Percentiles rank a stretch among this genome's conserved stretches.
Evolutionary conservation across 1,140 invertebrate species (phyloP).

Genomic region (Drosophila mauritiana): DNA sequence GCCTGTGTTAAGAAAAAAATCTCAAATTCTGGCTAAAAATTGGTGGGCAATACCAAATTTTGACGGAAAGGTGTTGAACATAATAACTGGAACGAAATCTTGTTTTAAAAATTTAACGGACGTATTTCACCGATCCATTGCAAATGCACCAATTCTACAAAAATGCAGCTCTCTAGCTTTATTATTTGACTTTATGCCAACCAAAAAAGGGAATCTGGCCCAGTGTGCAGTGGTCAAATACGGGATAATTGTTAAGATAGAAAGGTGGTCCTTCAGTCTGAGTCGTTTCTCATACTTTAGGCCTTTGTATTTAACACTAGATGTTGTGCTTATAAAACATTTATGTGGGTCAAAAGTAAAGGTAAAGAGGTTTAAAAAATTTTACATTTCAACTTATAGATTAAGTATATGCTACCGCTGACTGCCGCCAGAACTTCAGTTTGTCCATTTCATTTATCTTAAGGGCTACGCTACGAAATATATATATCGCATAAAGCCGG

Average conservation of each 20-base stretch:
- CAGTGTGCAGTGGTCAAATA: no score
- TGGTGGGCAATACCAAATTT: background rate
- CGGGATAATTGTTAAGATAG: no score
- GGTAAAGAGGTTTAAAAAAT: background rate
- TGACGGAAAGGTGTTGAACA: no score
- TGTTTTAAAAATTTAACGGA: no score
- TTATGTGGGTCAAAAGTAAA: background rate
- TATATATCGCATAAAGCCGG: conserved; percentile 4
- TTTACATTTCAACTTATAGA: conserved; percentile 5
- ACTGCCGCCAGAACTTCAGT: background rate
- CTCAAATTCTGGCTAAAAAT: background rate
- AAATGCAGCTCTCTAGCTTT: no score
- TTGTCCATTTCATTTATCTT: conserved; percentile 1
- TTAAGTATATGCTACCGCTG: conserved; percentile 15
- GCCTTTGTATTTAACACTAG: conserved; percentile 23
- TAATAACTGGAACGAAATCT: no score
- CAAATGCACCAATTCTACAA: no score
- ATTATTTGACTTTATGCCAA: no score
- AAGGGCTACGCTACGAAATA: conserved; percentile 29
- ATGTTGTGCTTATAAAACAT: background rate
- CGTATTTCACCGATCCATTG: no score
- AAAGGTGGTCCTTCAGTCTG: background rate
- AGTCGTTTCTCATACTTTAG: background rate
- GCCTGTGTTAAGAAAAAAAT: background rate
- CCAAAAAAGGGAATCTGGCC: no score